Conservation (phyloP, 2,797 vertebrate species). For the Betta splendens region DNA sequence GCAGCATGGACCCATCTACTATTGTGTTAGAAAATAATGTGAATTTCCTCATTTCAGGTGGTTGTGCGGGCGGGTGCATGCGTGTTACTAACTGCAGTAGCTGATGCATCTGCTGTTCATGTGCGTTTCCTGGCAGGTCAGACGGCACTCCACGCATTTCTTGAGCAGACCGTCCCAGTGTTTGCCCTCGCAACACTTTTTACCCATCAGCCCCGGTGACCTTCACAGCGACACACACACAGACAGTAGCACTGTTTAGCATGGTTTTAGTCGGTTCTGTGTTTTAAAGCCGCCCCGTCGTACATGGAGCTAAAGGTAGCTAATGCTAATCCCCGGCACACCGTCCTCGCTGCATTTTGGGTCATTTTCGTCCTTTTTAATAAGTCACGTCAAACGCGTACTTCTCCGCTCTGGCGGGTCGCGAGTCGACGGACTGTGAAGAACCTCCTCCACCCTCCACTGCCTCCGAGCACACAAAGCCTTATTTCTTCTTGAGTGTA, state of each 20-base stretch:
- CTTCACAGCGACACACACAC: constrained; percentile 21
- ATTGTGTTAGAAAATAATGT: too few relatives aligned
- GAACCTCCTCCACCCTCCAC: constrained; percentile 30
- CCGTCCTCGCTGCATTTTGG: neutral
- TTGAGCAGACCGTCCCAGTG: constrained; percentile 57
- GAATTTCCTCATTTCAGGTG: too few relatives aligned
- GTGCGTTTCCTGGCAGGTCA: constrained; percentile 30
- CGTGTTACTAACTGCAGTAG: constrained; percentile 72
- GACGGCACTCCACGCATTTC: constrained; percentile 55
- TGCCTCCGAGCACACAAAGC: constrained; percentile 17
- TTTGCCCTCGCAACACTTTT: constrained; percentile 41
- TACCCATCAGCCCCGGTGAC: constrained; percentile 48
- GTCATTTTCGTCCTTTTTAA: constrained; percentile 7
- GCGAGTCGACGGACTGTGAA: constrained; percentile 44
- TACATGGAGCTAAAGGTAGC: neutral
- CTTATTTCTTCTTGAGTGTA: constrained; percentile 14
- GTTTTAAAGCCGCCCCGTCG: too few relatives aligned
- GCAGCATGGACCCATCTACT: too few relatives aligned
- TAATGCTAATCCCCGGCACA: too few relatives aligned
- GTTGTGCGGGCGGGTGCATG: too few relatives aligned
- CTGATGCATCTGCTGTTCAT: constrained; percentile 38
- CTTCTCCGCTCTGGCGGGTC: constrained; percentile 41
- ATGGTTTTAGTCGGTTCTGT: too few relatives aligned
- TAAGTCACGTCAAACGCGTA: constrained; percentile 1
- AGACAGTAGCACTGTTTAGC: too few relatives aligned